Percentiles rank a stretch among this genome's conserved stretches.
Evolutionary conservation across 1,140 invertebrate genomes (phyloP).

Genomic region (Cydia amplana): DNA sequence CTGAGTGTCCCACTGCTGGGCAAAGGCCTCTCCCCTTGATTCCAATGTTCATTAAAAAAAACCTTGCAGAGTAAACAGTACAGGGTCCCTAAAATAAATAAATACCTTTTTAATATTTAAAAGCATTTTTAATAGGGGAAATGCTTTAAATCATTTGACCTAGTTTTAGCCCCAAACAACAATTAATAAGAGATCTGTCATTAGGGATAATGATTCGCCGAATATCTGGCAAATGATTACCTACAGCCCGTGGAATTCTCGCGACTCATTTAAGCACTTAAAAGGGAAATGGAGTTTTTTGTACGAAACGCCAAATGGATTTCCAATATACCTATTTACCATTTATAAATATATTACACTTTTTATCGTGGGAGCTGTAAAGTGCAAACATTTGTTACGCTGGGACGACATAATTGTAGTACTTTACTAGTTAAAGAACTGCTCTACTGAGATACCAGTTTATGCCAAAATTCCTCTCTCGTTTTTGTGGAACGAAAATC

Average conservation of each 20-base stretch:
- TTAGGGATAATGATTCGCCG: conserved; percentile 51
- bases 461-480: too few species aligned
- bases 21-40: too few species aligned
- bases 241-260: conserved; percentile 45
- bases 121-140: neutral
- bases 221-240: conserved; percentile 46
- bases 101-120: too few species aligned
- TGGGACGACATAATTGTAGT: too few species aligned
- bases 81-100: too few species aligned
- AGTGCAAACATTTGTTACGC: too few species aligned
- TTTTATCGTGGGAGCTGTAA: neutral
- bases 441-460: too few species aligned
- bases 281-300: conserved; percentile 56
- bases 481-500: too few species aligned
- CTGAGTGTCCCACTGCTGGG: too few species aligned
- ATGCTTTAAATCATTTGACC: neutral
- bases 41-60: too few species aligned
- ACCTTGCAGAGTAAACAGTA: too few species aligned
- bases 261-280: conserved; percentile 65
- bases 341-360: neutral
- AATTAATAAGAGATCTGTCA: conserved; percentile 33
- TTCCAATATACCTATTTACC: conserved; percentile 36
- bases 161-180: conserved; percentile 8
- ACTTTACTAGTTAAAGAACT: too few species aligned
- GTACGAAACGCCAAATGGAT: conserved; percentile 57